These are phyloP conservation scores for Phoxinus dragarum DNA, from an alignment of 2,797 vertebrate species.

Conservation along the genomic window DNA sequence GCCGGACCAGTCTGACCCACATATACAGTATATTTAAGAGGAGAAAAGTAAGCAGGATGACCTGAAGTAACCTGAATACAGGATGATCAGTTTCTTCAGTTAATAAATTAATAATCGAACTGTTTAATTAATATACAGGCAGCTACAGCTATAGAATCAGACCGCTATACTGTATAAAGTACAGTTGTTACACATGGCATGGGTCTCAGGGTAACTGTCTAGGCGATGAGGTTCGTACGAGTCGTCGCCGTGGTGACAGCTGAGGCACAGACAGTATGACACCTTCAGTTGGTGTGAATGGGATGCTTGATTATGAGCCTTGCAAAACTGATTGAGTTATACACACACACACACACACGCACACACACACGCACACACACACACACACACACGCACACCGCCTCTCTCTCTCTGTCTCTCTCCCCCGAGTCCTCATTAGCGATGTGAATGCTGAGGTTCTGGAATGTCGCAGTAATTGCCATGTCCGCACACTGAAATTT, in stretches of 20 bases:
- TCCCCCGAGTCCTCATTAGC: conserved; percentile 75
- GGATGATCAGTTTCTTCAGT: background rate
- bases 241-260: conserved; percentile 48
- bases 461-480: conserved; percentile 66
- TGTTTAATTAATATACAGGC: background rate
- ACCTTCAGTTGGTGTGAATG: conserved; percentile 65
- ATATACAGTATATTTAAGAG: background rate
- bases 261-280: conserved; percentile 48
- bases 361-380: conserved; percentile 66
- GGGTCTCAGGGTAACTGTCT: conserved; percentile 24
- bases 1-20: background rate
- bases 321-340: conserved; percentile 65
- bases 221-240: conserved; percentile 34
- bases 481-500: conserved; percentile 54
- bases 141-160: background rate
- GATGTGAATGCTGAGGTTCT: conserved; percentile 70
- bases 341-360: conserved; percentile 62
- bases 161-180: background rate
- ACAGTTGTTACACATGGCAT: background rate
- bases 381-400: conserved; percentile 48
- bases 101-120: background rate
- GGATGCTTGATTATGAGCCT: conserved; percentile 74
- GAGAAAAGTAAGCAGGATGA: background rate
- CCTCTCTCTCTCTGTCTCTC: conserved; percentile 33
- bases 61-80: background rate